Evolutionary conservation across 2,797 vertebrate genomes (phyloP).

Genomic region (Oreochromis grahami): DNA sequence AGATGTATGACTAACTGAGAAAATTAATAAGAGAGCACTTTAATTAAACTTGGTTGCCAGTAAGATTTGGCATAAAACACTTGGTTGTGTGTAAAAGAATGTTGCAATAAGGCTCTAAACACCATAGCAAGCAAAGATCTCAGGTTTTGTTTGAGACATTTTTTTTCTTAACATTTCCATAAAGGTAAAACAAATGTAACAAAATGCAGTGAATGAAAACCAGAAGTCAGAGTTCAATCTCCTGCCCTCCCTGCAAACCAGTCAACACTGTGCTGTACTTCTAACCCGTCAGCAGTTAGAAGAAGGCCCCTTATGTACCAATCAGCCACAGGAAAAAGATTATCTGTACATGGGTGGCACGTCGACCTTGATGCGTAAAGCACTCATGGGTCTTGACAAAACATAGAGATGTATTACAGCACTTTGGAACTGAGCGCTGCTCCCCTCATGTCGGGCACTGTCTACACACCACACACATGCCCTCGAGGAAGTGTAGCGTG

Average conservation of each 20-base stretch:
- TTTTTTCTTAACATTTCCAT: conserved; percentile 50
- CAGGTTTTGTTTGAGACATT: conserved; percentile 30
- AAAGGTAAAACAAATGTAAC: conserved; percentile 54
- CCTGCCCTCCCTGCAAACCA: conserved; percentile 7
- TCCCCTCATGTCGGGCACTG: conserved; percentile 53
- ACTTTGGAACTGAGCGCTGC: conserved; percentile 59
- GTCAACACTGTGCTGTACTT: not conserved
- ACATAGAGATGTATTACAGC: conserved; percentile 60
- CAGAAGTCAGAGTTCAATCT: conserved; percentile 36
- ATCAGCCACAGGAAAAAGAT: not conserved
- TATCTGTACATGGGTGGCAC: conserved; percentile 67
- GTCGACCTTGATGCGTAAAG: conserved; percentile 67
- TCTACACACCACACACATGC: conserved; percentile 61
- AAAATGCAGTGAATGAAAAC: conserved; percentile 48
- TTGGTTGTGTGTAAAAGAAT: conserved; percentile 4
- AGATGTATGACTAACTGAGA: not conserved
- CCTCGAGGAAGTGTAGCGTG: conserved; percentile 63
- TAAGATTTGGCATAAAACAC: not conserved
- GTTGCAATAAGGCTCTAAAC: not conserved
- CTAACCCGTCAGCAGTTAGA: conserved; percentile 20
- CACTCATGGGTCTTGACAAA: conserved; percentile 71
- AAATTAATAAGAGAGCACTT: not conserved
- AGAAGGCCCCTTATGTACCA: conserved; percentile 56
- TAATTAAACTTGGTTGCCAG: not conserved
- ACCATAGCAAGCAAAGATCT: not conserved